Evolutionary conservation across 1,140 invertebrate species (phyloP).

Genomic region (Gonioctena quinquepunctata): DNA sequence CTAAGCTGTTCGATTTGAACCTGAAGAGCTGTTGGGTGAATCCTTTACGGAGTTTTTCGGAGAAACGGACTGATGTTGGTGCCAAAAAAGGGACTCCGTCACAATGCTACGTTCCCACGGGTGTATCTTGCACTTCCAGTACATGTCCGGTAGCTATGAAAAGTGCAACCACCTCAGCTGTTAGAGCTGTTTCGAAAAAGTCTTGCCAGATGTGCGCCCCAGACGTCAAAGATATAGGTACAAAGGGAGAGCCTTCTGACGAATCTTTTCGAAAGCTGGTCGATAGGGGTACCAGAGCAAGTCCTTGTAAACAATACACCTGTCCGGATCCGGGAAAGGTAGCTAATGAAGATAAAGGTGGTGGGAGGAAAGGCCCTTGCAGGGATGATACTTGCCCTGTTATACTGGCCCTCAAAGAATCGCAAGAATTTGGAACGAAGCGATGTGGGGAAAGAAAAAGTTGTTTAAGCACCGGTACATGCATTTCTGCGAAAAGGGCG

Average conservation of each 20-base stretch:
- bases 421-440: neutral
- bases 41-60: too few relatives aligned
- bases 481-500: neutral
- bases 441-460: neutral
- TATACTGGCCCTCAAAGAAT: neutral
- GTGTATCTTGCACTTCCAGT: neutral
- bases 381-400: neutral
- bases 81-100: too few relatives aligned
- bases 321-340: neutral
- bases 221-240: neutral
- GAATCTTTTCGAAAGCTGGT: neutral
- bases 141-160: neutral
- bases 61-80: neutral
- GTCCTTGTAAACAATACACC: neutral
- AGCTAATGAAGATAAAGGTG: neutral
- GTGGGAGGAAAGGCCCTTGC: neutral
- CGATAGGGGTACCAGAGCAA: neutral
- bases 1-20: neutral
- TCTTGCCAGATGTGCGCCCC: neutral
- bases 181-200: neutral
- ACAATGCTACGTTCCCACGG: too few relatives aligned
- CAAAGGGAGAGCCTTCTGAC: neutral
- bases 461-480: neutral
- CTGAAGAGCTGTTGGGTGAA: neutral
- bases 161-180: too few relatives aligned